Base-by-base conservation (phyloP, 1,140 invertebrate species). In the Papilio dardanus region DNA sequence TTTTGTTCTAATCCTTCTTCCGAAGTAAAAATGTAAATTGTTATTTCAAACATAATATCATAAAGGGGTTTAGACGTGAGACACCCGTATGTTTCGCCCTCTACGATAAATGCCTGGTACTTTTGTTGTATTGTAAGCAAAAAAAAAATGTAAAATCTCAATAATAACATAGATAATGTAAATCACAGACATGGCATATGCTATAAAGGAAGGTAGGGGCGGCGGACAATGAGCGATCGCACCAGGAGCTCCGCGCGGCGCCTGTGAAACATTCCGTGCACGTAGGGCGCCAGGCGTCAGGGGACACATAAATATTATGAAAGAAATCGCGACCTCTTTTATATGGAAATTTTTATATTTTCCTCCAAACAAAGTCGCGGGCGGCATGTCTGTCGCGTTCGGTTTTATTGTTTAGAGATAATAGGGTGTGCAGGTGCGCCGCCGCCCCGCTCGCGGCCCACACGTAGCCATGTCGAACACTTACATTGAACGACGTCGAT, bases 271-370 rank as follows among this genome's bases (percentile, higher is more conserved):
- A 87, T 85, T 83, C 86, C 1, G 68, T 73, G 81, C 87, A 86
- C 88, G 86, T 89, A 88, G 42, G 42, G 40, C 40, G 40, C 16
- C 40, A 5, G 83, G 83, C 85, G 86, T 86, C 90, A 85, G 80
- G 90, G 90, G 90, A 88, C 83, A 83, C 79, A 91, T 89, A 88
- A 88, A 91, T 88, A 89, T 91, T 85, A 84, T 79, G 76, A 69
- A 76, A 71, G 84, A 86, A 89, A 88, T 84, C 82, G 82, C 81
- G 81, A 83, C 81, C 84, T 84, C 81, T 83, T 89, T 83, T 91
- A 87, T 91, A 92, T 91, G 90, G 84, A 89, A 92, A 90, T 92
- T 92, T 88, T 87, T 86, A 89, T 86, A 86, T 89, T 88, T 88
- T 85, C 80, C 74, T 75, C 33, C 50, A 73, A 77, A 79, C 80